Conservation (phyloP, 2,113 vertebrate species). For the Mellivora capensis region DNA sequence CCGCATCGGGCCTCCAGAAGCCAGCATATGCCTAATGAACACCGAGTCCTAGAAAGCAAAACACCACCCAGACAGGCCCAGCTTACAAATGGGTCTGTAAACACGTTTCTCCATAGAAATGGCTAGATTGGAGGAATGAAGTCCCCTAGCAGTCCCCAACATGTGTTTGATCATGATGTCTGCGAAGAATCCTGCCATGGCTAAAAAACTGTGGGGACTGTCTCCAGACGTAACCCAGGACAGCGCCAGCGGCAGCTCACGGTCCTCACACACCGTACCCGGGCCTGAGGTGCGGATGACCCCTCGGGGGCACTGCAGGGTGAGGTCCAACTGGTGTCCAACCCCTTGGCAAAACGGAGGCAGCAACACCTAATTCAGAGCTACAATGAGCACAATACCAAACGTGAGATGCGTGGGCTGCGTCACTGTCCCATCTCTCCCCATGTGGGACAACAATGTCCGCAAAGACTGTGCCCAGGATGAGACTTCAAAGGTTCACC, state of each 20-base stretch:
- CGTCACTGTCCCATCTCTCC: background rate
- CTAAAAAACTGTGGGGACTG: background rate
- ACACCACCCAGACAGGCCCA: no score
- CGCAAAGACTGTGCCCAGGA: background rate
- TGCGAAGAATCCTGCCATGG: background rate
- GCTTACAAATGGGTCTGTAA: background rate
- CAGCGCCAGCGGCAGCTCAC: accelerated
- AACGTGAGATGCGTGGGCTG: accelerated
- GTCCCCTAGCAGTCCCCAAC: background rate
- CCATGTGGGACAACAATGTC: accelerated
- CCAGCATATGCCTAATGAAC: background rate
- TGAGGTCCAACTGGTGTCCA: no score
- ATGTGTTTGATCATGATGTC: background rate
- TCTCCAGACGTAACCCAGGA: background rate
- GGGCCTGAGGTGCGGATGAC: background rate
- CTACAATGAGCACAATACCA: background rate
- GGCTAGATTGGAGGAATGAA: background rate
- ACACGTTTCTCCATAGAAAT: background rate
- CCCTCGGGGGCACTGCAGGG: no score
- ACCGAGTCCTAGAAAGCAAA: background rate
- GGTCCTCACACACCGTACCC: no score
- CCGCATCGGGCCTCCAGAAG: background rate
- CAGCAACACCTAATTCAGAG: background rate
- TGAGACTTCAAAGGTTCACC: background rate
- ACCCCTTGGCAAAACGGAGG: background rate